Evolutionary conservation across 2,113 vertebrate species (phyloP).

Genomic region (Castor canadensis): DNA sequence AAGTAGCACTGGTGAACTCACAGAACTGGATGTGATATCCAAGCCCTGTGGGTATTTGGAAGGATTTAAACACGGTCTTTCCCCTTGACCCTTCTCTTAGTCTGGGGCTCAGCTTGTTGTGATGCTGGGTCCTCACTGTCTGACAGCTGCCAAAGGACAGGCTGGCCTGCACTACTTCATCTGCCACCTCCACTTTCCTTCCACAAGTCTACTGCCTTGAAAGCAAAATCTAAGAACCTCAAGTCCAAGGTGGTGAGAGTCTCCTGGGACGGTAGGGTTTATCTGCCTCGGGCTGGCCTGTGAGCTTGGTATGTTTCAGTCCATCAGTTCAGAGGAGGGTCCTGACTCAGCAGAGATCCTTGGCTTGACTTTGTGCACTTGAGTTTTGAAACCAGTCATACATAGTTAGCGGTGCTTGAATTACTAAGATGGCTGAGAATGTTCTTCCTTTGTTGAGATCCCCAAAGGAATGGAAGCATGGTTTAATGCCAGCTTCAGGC

Average conservation of each 20-base stretch:
- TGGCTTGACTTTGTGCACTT: neutral
- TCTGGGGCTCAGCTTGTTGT: neutral
- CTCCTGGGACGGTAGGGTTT: neutral
- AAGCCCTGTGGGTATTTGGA: neutral
- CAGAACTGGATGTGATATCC: neutral
- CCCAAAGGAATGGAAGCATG: neutral
- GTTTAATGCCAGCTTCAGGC: conserved; percentile 37
- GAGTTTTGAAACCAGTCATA: neutral
- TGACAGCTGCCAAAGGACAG: neutral
- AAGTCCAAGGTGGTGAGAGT: neutral
- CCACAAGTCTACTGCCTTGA: neutral
- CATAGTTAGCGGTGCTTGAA: neutral
- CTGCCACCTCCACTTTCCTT: neutral
- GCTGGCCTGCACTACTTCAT: neutral
- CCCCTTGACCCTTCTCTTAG: neutral
- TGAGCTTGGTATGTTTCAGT: neutral
- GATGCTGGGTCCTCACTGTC: neutral
- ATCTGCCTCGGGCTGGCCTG: neutral
- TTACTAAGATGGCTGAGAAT: neutral
- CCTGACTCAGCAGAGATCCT: neutral
- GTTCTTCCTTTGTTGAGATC: neutral
- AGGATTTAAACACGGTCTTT: neutral
- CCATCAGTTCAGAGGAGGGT: neutral
- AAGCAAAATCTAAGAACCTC: neutral
- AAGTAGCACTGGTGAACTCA: neutral